A percentile compares a stretch with the other conserved stretches of the same genome.
phyloP scores from a whole-genome alignment of 1,140 invertebrate species.

The Aphelenchoides besseyi region DNA sequence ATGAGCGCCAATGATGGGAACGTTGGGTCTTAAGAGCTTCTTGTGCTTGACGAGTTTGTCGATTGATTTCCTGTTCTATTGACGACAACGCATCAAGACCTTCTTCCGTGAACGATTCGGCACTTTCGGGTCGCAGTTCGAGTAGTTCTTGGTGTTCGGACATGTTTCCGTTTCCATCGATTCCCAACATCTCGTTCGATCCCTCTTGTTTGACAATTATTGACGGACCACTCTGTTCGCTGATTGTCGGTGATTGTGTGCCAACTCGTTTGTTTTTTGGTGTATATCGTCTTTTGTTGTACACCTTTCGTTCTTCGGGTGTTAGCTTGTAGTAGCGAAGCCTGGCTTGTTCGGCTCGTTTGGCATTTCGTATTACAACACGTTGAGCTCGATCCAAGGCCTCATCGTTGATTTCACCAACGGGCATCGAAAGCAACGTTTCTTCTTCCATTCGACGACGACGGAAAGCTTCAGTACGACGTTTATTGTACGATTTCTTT shows the following conservation, averaged over 20 bases:
- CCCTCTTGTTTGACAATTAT: conserved; percentile 12
- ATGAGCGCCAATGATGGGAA: not conserved
- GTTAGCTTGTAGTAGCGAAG: conserved; percentile 31
- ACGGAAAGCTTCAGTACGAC: conserved; percentile 44
- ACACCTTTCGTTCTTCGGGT: conserved; percentile 39
- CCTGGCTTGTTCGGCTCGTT: conserved; percentile 20
- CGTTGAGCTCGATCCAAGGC: conserved; percentile 45
- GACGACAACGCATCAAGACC: conserved; percentile 36
- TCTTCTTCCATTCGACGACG: conserved; percentile 48
- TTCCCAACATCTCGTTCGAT: conserved; percentile 2
- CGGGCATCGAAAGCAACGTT: conserved; percentile 42
- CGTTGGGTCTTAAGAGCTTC: not conserved
- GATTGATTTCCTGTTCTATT: conserved; percentile 26
- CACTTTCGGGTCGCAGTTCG: not conserved
- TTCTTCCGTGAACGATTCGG: conserved; percentile 7
- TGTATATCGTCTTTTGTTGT: conserved; percentile 48
- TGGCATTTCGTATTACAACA: conserved; percentile 40
- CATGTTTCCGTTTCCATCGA: not conserved
- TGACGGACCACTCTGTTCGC: not conserved
- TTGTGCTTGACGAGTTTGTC: conserved; percentile 7
- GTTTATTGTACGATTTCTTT: conserved; percentile 47
- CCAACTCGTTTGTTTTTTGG: conserved; percentile 34
- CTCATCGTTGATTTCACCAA: conserved; percentile 42
- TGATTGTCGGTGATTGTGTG: too few species aligned
- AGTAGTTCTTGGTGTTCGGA: conserved; percentile 34